Evolutionary conservation across 1,140 invertebrate genomes (phyloP).

Genomic region (Bombus waltoni): DNA sequence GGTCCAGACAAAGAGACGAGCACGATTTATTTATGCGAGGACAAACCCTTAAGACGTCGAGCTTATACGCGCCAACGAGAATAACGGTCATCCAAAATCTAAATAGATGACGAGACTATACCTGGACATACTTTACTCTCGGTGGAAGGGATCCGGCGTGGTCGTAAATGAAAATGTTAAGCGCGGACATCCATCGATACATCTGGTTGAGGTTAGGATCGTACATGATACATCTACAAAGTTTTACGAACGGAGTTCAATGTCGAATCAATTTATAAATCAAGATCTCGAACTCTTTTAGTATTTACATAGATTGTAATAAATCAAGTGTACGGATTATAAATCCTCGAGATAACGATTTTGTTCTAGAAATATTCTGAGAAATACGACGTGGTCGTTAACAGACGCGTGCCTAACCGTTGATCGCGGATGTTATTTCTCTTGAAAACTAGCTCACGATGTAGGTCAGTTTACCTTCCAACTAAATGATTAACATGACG

Average conservation of each 20-base stretch:
- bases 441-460: neutral
- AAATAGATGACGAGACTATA: neutral
- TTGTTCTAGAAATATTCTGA: no score
- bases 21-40: conserved; percentile 26
- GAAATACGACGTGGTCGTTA: no score
- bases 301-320: no score
- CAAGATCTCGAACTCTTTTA: no score
- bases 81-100: neutral
- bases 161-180: neutral
- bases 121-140: neutral
- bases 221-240: no score
- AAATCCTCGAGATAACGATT: no score
- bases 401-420: neutral
- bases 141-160: neutral
- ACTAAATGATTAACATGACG: neutral
- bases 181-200: fast-evolving
- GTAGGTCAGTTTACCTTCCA: neutral
- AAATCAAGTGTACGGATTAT: no score
- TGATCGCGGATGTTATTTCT: neutral
- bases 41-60: conserved; percentile 13
- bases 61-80: neutral
- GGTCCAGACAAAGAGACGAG: neutral
- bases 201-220: neutral
- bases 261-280: no score
- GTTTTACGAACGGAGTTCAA: no score